A percentile compares a stretch with the other conserved stretches of the same genome.
phyloP scores from a whole-genome alignment of 2,113 vertebrate genomes.

The Hylia prasina region DNA sequence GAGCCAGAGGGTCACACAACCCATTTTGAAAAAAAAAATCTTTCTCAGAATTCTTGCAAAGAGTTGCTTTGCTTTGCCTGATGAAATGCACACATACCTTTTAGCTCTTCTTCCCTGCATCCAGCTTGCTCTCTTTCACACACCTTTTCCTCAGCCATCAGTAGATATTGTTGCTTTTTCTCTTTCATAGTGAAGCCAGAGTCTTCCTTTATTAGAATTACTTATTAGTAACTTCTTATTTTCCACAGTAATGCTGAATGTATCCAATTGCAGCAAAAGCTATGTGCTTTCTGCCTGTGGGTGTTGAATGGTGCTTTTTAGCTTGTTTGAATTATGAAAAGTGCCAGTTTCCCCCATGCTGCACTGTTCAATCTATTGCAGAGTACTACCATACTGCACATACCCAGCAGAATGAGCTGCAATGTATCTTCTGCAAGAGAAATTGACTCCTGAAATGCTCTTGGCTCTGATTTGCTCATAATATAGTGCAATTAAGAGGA shows the following conservation, averaged over 20 bases:
- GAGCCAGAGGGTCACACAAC: neutral
- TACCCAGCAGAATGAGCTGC: neutral
- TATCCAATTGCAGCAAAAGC: neutral
- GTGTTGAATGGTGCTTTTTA: neutral
- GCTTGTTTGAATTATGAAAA: neutral
- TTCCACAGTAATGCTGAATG: neutral
- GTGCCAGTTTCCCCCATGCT: neutral
- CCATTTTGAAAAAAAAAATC: neutral
- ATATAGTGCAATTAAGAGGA: neutral
- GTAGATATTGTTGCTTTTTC: neutral
- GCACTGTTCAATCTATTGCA: neutral
- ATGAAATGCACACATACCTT: neutral
- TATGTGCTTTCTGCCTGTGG: neutral
- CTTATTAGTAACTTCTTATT: neutral
- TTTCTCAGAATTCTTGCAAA: neutral
- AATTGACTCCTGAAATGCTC: neutral
- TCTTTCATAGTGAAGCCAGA: neutral
- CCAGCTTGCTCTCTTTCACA: neutral
- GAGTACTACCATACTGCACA: neutral
- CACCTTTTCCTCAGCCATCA: neutral
- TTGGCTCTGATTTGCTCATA: neutral
- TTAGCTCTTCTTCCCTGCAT: neutral
- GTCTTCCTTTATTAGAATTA: neutral
- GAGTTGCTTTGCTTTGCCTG: neutral
- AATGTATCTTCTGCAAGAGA: fast-evolving